Percentiles rank a stretch among this genome's conserved stretches.
phyloP scores from a whole-genome alignment of 2,888 invertebrate genomes.

The Tinea semifulvella region DNA sequence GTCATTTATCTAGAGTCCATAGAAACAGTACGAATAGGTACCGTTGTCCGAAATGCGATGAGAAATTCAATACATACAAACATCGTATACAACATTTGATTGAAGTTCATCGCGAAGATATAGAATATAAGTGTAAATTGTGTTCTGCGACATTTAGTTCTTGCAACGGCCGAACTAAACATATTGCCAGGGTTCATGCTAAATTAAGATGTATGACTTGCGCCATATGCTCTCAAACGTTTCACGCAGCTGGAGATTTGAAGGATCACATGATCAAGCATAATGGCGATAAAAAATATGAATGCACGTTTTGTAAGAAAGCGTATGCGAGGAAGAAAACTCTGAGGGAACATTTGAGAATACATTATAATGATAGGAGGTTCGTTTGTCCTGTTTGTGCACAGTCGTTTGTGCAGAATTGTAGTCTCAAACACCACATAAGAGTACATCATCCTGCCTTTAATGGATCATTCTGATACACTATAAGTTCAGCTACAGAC shows the following conservation, averaged over 20 bases:
- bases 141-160: conserved; percentile 37
- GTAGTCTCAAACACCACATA: conserved; percentile 47
- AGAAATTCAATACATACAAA: conserved; percentile 31
- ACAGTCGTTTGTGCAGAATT: conserved; percentile 46
- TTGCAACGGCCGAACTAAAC: conserved; percentile 42
- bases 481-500: too few relatives aligned
- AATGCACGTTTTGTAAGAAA: conserved; percentile 25
- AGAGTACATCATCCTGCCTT: conserved; percentile 37
- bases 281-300: conserved; percentile 1
- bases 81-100: background rate
- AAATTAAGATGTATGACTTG: conserved; percentile 21
- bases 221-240: conserved; percentile 14
- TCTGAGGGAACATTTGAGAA: conserved; percentile 37
- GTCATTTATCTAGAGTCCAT: background rate
- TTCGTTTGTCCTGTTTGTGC: conserved; percentile 35
- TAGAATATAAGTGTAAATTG: conserved; percentile 33
- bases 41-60: conserved; percentile 14
- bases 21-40: background rate
- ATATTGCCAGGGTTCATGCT: conserved; percentile 41
- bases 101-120: conserved; percentile 10
- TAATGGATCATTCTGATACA: too few relatives aligned
- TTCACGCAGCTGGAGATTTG: conserved; percentile 8
- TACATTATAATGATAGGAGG: conserved; percentile 51
- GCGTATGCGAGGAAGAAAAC: conserved; percentile 29
- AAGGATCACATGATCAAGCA: conserved; percentile 11